A percentile compares a stretch with the other conserved stretches of the same genome.
phyloP scores from a whole-genome alignment of 2,113 vertebrate species.

The Heterocephalus glaber region DNA sequence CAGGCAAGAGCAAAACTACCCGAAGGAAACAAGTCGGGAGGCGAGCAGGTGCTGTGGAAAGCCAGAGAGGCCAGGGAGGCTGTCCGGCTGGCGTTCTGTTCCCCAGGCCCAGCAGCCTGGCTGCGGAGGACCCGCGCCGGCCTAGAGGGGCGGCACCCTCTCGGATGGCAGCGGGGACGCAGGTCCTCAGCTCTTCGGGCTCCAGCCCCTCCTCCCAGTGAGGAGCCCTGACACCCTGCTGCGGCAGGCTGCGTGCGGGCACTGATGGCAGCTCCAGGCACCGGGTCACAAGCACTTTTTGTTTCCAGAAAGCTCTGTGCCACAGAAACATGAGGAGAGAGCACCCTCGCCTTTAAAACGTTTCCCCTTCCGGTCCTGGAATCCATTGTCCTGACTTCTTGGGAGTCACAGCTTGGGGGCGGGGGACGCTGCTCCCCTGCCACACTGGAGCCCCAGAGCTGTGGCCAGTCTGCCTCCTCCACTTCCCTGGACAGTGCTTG shows the following conservation, averaged over 20 bases:
- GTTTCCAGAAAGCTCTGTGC: slow-evolving; percentile 10
- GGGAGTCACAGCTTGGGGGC: background rate
- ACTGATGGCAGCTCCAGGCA: background rate
- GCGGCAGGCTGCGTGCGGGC: background rate
- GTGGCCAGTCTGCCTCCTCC: background rate
- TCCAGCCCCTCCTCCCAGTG: background rate
- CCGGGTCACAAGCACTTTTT: background rate
- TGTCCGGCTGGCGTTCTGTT: background rate
- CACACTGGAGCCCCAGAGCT: background rate
- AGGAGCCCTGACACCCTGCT: background rate
- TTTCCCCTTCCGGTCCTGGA: background rate
- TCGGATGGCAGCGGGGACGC: background rate
- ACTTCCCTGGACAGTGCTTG: background rate
- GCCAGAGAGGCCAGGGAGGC: slow-evolving; percentile 42
- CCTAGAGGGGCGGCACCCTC: fast-evolving
- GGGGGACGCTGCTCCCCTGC: background rate
- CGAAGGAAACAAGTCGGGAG: slow-evolving; percentile 51
- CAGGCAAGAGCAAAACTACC: slow-evolving; percentile 15
- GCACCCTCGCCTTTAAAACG: slow-evolving; percentile 27
- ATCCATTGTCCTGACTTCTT: background rate
- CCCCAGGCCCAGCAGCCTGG: background rate
- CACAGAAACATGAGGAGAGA: slow-evolving; percentile 52
- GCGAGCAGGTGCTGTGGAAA: slow-evolving; percentile 65
- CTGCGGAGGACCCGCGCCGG: background rate
- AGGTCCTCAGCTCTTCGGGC: background rate